phyloP scores from a whole-genome alignment of 2,113 vertebrate species.

The Thunnus thynnus region DNA sequence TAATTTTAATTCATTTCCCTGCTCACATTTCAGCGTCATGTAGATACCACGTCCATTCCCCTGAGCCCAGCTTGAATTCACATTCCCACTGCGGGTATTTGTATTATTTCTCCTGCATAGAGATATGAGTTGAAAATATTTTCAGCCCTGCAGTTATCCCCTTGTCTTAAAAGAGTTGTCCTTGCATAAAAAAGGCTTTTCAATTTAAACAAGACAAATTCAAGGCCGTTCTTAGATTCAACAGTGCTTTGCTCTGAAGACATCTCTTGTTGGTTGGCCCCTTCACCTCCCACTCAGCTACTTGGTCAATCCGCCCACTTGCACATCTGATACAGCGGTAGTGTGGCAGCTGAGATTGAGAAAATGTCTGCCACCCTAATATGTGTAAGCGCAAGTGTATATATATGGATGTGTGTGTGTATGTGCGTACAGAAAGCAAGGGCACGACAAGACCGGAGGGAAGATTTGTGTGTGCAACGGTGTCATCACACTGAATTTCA shows the following conservation, averaged over 20 bases:
- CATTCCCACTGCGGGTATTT: neutral
- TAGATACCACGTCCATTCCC: neutral
- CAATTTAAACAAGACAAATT: neutral
- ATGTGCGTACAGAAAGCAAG: neutral
- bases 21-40: slow-evolving; percentile 16
- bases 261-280: slow-evolving; percentile 13
- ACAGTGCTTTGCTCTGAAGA: neutral
- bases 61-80: neutral
- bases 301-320: slow-evolving; percentile 21
- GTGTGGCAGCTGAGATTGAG: neutral
- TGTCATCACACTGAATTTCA: slow-evolving; percentile 22
- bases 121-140: neutral
- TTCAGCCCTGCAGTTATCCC: neutral
- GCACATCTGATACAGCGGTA: slow-evolving; percentile 12
- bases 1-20: slow-evolving; percentile 45
- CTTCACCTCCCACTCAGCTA: slow-evolving; percentile 37
- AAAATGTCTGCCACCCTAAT: neutral
- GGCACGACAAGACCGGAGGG: no score
- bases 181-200: slow-evolving; percentile 5
- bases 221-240: neutral
- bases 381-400: neutral
- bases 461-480: neutral
- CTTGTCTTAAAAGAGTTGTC: neutral
- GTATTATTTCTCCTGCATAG: neutral
- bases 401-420: neutral